These are phyloP conservation scores for Phalanger gymnotis DNA, from an alignment of 2,797 vertebrate genomes.

Conservation along the genomic window DNA sequence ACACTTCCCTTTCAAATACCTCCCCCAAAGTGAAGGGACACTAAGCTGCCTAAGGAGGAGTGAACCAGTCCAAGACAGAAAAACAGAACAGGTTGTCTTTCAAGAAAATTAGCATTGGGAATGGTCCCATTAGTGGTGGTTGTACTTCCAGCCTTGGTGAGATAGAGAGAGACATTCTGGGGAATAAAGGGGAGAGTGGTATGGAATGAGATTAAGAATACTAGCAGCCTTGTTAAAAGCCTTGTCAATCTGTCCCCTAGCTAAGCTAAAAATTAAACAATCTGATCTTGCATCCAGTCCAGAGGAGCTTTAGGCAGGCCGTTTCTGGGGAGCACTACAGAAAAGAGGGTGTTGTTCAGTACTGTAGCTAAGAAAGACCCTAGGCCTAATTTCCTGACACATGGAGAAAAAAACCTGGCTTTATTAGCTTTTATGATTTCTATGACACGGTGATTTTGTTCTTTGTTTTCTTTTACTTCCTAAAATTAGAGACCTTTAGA, in stretches of 20 bases:
- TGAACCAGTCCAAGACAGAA: not conserved
- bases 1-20: not conserved
- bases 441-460: not conserved
- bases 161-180: not conserved
- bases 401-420: not conserved
- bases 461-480: not conserved
- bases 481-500: not conserved
- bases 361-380: not conserved
- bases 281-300: not conserved
- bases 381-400: not conserved
- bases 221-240: not conserved
- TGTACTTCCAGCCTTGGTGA: not conserved
- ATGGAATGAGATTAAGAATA: not conserved
- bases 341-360: not conserved
- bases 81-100: not conserved
- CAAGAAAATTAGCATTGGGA: not conserved
- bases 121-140: not conserved
- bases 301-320: not conserved
- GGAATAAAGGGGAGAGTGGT: not conserved
- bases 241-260: not conserved
- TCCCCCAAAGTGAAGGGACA: not conserved
- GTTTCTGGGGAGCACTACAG: not conserved
- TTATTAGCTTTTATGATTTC: not conserved
- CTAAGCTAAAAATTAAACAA: not conserved
- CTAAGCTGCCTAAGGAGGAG: not conserved